A percentile compares a stretch with the other conserved stretches of the same genome.
Conservation (phyloP, 1,140 invertebrate genomes). For the Dufourea novaeangliae region DNA sequence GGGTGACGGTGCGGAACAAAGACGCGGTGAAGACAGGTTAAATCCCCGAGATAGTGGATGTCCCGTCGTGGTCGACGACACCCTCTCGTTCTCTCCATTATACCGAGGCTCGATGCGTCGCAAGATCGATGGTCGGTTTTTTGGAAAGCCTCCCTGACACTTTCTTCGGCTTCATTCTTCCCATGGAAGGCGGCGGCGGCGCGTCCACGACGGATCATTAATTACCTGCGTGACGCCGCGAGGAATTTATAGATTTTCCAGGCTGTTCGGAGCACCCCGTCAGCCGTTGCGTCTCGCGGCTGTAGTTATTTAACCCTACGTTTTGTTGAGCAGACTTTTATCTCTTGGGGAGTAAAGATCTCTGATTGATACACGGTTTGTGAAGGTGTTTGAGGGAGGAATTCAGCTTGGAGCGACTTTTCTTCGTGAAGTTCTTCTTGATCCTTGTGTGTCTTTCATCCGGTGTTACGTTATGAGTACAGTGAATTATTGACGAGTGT, state of each 20-base stretch:
- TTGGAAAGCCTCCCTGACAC: conserved; percentile 5
- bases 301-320: neutral
- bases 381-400: too few species aligned
- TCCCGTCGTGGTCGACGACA: neutral
- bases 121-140: conserved; percentile 4
- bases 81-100: conserved; percentile 3
- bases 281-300: neutral
- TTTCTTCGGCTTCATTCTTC: conserved; percentile 6
- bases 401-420: too few species aligned
- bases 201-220: conserved; percentile 2
- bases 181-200: neutral
- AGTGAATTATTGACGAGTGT: too few species aligned
- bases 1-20: neutral
- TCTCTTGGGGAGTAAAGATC: too few species aligned
- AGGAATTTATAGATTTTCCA: conserved; percentile 3
- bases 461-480: too few species aligned
- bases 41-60: conserved; percentile 2
- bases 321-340: too few species aligned
- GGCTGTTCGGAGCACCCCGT: neutral
- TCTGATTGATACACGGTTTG: too few species aligned
- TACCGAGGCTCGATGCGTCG: conserved; percentile 5
- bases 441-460: too few species aligned
- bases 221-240: conserved; percentile 2
- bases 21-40: neutral
- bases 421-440: too few species aligned